These are phyloP conservation scores for Lasioglossum calceatum DNA, from an alignment of 2,888 invertebrate genomes.

Conservation along the genomic window DNA sequence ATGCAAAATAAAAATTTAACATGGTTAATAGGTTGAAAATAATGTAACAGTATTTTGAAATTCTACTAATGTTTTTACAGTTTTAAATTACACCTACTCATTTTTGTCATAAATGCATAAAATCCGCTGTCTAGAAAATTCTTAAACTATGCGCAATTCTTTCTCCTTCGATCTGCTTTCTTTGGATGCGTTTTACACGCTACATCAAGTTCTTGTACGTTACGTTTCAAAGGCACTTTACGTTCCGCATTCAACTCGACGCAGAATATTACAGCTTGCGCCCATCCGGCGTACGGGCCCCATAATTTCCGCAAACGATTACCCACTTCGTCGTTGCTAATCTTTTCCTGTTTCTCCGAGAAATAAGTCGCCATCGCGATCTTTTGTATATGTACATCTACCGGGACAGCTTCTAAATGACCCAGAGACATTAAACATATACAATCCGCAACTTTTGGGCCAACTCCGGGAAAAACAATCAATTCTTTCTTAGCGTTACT, in stretches of 20 bases:
- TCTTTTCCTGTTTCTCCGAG: constrained; percentile 89
- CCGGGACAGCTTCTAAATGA: constrained; percentile 94
- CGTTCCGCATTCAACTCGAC: constrained; percentile 23
- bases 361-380: constrained; percentile 93
- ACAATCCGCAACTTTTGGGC: constrained; percentile 99
- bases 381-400: constrained; percentile 98
- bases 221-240: neutral
- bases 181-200: neutral
- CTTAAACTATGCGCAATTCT: neutral
- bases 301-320: constrained; percentile 92
- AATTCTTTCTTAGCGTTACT: constrained; percentile 90
- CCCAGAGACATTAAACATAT: constrained; percentile 98
- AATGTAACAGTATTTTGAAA: too few species aligned
- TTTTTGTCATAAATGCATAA: too few species aligned
- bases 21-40: too few species aligned
- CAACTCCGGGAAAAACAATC: constrained; percentile 94
- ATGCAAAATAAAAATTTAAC: too few species aligned
- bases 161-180: neutral
- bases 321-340: constrained; percentile 95
- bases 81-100: too few species aligned
- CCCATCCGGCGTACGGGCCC: constrained; percentile 97
- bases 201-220: too few species aligned
- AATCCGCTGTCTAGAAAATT: neutral
- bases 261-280: constrained; percentile 92
- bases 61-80: too few species aligned